These are phyloP conservation scores for Oligia fasciuncula DNA, from an alignment of 2,888 invertebrate species.

Conservation along the genomic window DNA sequence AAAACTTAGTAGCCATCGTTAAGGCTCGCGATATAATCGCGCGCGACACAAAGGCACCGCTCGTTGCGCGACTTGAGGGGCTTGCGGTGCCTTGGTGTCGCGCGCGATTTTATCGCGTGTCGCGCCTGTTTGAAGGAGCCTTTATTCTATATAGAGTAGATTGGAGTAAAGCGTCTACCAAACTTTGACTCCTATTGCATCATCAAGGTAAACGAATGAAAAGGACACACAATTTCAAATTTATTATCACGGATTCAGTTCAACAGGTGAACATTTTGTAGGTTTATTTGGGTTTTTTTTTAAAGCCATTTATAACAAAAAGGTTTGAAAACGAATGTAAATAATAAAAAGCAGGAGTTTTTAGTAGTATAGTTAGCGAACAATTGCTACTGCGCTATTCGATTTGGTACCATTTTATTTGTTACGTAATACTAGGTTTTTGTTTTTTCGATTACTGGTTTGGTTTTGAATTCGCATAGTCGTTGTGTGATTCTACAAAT, in stretches of 20 bases:
- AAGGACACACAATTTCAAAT: not conserved
- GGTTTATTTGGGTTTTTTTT: conserved; percentile 18
- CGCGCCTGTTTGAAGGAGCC: too few species aligned
- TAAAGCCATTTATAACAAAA: conserved; percentile 36
- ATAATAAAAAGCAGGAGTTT: conserved; percentile 44
- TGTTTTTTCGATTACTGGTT: not conserved
- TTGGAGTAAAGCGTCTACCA: not conserved
- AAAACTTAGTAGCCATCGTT: too few species aligned
- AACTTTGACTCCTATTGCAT: not conserved
- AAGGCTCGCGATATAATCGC: too few species aligned
- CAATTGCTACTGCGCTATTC: conserved; percentile 20
- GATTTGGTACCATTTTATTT: not conserved
- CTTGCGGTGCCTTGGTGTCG: too few species aligned
- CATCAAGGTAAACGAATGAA: not conserved
- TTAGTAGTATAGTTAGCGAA: conserved; percentile 44
- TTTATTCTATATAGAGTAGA: too few species aligned
- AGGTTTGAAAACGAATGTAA: conserved; percentile 34
- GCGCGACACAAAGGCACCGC: too few species aligned
- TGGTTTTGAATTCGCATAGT: not conserved
- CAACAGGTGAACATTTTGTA: conserved; percentile 45
- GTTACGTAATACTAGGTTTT: not conserved
- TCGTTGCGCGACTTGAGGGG: too few species aligned
- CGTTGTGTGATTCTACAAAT: not conserved
- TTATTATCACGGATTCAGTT: conserved; percentile 26
- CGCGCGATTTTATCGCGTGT: too few species aligned